Base-by-base conservation (phyloP, 2,888 invertebrate species). In the Oscheius myriophilus region DNA sequence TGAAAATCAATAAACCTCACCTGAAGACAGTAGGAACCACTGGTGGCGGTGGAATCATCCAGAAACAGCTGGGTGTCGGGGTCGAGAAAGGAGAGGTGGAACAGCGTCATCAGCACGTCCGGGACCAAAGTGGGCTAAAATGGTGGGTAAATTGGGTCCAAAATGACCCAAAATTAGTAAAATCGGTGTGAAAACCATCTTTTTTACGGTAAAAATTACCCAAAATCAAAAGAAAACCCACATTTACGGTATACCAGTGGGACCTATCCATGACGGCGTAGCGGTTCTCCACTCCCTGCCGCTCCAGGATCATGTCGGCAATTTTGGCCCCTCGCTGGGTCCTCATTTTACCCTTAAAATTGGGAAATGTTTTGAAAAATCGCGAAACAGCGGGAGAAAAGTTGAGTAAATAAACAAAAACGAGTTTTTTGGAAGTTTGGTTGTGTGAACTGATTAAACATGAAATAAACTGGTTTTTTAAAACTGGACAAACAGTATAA, bases 1-100 rank as follows among this genome's bases (percentile, higher is more conserved):
- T 12, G 14, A 23, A 58, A 43, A 41, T 33, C 26, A 45, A 57
- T 14, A 18, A 11, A 11, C 33, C 0, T 39, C 55, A 80, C 80
- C 72, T 82, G 82, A 61, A 78, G 72, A n/a, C 76, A 76, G 42
- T 70, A 69, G 9, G 73, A 76, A 23, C 64, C 72, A 11, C 75
- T 69, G 11, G 73, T 71, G n/a, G 63, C 46, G 14, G 71, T 66
- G 2, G 80, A 82, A 9, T 66, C 45, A 21, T 78, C 78, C 18
- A 82, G 72, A 54, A 82, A 82, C 18, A 71, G 45, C 53, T 80
- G 77, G 0, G 80, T 77, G 33, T 66, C 72, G 9, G 33, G 23
- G 58, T 81, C 81, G 39, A 72, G 55, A 46, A 59, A 65, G 14
- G 70, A 61, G 25, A 68, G 62, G 41, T 67, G 64, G 55, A 74